Evolutionary conservation across 2,888 invertebrate species (phyloP).

Genomic region (Tenthredo notha): DNA sequence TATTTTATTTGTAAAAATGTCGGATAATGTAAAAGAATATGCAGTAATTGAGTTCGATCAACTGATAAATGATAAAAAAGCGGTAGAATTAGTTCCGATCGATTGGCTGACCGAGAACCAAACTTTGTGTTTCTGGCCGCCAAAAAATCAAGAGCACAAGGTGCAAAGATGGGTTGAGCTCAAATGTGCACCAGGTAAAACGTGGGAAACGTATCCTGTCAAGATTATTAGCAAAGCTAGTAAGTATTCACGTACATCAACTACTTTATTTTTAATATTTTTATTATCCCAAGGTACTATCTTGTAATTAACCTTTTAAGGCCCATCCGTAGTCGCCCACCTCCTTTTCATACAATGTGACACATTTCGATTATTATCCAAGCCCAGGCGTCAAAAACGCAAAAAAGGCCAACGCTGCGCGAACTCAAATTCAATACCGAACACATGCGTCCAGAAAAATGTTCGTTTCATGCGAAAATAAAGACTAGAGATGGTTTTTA

Average conservation of each 20-base stretch:
- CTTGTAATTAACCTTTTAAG: too few species aligned
- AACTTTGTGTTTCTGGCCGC: background rate
- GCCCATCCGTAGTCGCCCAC: too few species aligned
- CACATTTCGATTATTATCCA: too few species aligned
- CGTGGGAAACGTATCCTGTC: background rate
- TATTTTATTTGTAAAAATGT: background rate
- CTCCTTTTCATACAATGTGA: too few species aligned
- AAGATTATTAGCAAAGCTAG: slow-evolving; percentile 11
- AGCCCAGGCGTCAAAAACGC: too few species aligned
- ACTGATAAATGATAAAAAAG: background rate
- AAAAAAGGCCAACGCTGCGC: too few species aligned
- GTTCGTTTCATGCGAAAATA: too few species aligned
- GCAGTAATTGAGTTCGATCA: background rate
- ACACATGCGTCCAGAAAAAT: too few species aligned
- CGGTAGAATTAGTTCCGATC: background rate
- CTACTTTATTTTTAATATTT: too few species aligned
- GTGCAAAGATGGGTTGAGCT: background rate
- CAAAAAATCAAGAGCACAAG: background rate
- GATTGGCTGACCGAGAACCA: background rate
- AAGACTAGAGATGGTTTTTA: too few species aligned
- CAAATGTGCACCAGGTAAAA: background rate
- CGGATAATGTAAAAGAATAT: background rate
- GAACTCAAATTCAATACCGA: too few species aligned
- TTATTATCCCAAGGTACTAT: too few species aligned
- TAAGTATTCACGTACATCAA: background rate